These are phyloP conservation scores for Brotula barbata DNA, from an alignment of 2,797 vertebrate genomes.

Conservation along the genomic window DNA sequence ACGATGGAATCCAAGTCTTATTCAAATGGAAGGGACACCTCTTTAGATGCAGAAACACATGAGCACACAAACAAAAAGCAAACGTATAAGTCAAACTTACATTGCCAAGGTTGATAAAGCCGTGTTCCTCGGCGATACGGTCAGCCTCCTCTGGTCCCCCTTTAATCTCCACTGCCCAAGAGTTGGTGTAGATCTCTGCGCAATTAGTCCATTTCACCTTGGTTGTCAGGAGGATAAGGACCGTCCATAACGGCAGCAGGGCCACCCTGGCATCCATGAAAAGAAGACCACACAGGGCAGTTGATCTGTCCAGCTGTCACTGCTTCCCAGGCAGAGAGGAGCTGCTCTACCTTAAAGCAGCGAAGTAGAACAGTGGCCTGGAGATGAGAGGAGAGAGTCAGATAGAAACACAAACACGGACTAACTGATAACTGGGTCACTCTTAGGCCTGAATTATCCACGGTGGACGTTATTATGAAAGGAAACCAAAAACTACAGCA, in stretches of 20 bases:
- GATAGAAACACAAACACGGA: constrained; percentile 59
- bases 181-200: constrained; percentile 89
- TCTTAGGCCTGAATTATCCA: constrained; percentile 35
- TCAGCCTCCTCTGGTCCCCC: constrained; percentile 86
- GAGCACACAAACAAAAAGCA: not conserved
- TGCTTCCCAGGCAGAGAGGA: constrained; percentile 52
- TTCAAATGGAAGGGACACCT: not conserved
- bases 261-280: constrained; percentile 92
- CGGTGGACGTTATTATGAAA: constrained; percentile 36
- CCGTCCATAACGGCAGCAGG: constrained; percentile 84
- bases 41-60: not conserved
- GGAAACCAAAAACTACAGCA: constrained; percentile 23
- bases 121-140: constrained; percentile 86
- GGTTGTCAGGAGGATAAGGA: constrained; percentile 77
- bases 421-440: constrained; percentile 63
- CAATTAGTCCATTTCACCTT: constrained; percentile 61
- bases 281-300: constrained; percentile 62
- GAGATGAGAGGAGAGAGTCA: constrained; percentile 65
- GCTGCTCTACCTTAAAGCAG: constrained; percentile 61
- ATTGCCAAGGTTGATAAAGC: constrained; percentile 89
- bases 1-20: too few species aligned
- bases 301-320: constrained; percentile 60
- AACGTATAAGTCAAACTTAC: constrained; percentile 74
- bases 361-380: constrained; percentile 74
- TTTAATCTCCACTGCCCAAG: constrained; percentile 90